Evolutionary conservation across 2,888 invertebrate species (phyloP), one percentile per base, ranked within the genome.

Genomic region (Eustalomyia histrio): DNA sequence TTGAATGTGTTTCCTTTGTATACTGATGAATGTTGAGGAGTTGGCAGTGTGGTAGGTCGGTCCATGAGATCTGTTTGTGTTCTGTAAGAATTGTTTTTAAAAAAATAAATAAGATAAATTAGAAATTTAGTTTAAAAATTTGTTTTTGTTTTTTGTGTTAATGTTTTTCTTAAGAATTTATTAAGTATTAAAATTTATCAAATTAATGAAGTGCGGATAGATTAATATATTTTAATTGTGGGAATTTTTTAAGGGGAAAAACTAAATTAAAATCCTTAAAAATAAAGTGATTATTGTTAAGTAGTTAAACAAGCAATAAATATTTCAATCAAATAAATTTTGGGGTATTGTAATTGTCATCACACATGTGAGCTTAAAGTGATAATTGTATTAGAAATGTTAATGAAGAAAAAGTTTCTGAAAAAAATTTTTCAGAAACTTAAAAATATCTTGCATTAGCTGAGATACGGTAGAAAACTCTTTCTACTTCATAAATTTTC

Each of bases 201-300:
- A 67, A 68, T 61, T 69, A 76, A 69, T 76, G 76, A 52, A 65
- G 69, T 71, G 76, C 21, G 24, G 73, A 64, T 47, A 10, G 55
- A 29, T 35, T 18, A 57, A 64, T 55, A 29, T 72, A 63, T 72
- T 47, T 52, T 71, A 76, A 80, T 60, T 76, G 73, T 81, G 69
- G 74, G 69, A 76, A 76, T 53, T 67, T 72, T 57, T 47, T 9
- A 21, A 43, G 18, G 33, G 33, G 10, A 53, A n/a, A 57, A n/a
- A 57, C 3, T 29, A 12, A 35, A 17, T 35, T 35, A 21, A 47
- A 17, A 10, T 39, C 35, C 55, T 29, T 7, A 14, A 55, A 29
- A 55, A 14, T 14, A 33, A 47, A 47, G 14, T 47, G 43, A n/a
- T 47, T n/a, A 12, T 4, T 12, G 29, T 24, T 24, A 24, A 55